Evolutionary conservation across 2,113 vertebrate genomes (phyloP).

Genomic region (Fukomys damarensis): DNA sequence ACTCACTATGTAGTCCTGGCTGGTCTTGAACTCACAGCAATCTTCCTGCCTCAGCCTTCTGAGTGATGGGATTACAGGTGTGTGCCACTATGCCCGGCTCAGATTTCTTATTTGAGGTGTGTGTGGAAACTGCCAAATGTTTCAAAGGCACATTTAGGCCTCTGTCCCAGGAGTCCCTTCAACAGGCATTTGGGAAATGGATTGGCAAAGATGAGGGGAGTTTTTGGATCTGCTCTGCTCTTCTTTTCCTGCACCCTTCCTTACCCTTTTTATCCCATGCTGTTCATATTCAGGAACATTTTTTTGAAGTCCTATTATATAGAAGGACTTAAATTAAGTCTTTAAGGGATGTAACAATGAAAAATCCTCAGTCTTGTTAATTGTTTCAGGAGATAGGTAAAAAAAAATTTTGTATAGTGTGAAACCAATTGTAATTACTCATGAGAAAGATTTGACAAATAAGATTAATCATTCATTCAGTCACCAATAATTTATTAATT

Average conservation of each 20-base stretch:
- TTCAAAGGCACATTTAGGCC: background rate
- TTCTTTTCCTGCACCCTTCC: background rate
- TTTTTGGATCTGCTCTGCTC: background rate
- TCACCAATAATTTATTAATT: background rate
- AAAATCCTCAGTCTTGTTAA: background rate
- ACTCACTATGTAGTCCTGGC: too few species aligned
- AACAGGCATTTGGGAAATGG: background rate
- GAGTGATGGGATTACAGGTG: too few species aligned
- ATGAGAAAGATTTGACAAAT: background rate
- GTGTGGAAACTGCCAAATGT: background rate
- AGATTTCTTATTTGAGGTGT: background rate
- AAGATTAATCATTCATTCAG: constrained; percentile 3
- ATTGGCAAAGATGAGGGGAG: background rate
- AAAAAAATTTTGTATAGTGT: background rate
- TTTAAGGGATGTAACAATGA: background rate
- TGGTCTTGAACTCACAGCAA: too few species aligned
- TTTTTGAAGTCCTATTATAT: background rate
- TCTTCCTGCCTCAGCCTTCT: too few species aligned
- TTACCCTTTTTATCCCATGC: background rate
- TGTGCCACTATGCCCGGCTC: too few species aligned
- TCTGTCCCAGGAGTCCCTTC: background rate
- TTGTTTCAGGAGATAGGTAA: background rate
- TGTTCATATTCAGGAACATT: background rate
- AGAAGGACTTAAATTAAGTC: background rate
- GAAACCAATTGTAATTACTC: constrained; percentile 20